Conservation (phyloP, 1,140 invertebrate genomes). For the Brachionus asplanchnoidis region DNA sequence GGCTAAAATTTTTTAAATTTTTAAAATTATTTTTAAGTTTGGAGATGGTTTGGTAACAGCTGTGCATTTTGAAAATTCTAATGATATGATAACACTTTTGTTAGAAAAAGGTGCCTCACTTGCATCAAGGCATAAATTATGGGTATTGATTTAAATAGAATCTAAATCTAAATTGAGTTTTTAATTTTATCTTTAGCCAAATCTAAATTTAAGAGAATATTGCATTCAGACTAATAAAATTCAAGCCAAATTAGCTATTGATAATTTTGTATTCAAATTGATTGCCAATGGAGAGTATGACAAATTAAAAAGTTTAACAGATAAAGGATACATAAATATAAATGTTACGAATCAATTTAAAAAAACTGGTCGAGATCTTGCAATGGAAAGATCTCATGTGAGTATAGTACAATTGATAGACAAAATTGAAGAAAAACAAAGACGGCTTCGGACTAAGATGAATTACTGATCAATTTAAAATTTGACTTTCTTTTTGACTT, state of each 20-base stretch:
- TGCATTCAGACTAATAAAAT: constrained; percentile 41
- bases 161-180: neutral
- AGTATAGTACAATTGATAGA: constrained; percentile 42
- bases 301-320: constrained; percentile 1
- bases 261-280: constrained; percentile 13
- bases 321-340: constrained; percentile 34
- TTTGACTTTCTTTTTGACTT: neutral
- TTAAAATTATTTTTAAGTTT: neutral
- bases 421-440: constrained; percentile 17
- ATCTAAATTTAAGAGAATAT: constrained; percentile 38
- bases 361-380: constrained; percentile 30
- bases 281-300: constrained; percentile 24
- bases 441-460: constrained; percentile 20
- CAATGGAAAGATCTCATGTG: constrained; percentile 26
- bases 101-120: constrained; percentile 34
- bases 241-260: constrained; percentile 35
- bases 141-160: neutral
- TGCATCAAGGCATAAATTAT: constrained; percentile 9
- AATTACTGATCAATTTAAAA: neutral
- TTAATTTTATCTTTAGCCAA: constrained; percentile 15
- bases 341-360: constrained; percentile 21
- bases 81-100: constrained; percentile 21
- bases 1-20: neutral
- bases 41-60: constrained; percentile 35
- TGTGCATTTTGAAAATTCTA: constrained; percentile 31